Percentiles rank a stretch among this genome's conserved stretches.
These are phyloP conservation scores for Sturmia bella DNA, from an alignment of 2,888 invertebrate species.

Conservation along the genomic window DNA sequence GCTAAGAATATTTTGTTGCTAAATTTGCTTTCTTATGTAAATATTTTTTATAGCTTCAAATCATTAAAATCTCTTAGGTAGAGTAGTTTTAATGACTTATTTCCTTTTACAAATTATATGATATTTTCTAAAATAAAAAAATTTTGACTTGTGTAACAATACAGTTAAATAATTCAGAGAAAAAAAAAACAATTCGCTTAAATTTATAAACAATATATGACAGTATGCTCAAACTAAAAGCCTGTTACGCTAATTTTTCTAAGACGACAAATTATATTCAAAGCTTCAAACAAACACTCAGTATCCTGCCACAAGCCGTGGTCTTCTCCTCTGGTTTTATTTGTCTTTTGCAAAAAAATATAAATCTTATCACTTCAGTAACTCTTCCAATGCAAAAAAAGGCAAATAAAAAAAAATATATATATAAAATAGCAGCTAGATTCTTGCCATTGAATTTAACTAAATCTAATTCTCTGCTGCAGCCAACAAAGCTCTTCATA, in stretches of 20 bases:
- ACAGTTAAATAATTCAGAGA: slow-evolving; percentile 3
- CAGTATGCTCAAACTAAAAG: not conserved
- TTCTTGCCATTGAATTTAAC: slow-evolving; percentile 28
- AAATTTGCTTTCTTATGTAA: no score
- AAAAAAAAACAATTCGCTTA: slow-evolving; percentile 20
- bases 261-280: slow-evolving; percentile 34
- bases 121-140: no score
- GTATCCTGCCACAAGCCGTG: not conserved
- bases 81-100: not conserved
- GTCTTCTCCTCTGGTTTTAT: slow-evolving; percentile 31
- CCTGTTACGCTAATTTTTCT: not conserved
- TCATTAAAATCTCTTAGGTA: no score
- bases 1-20: no score
- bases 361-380: slow-evolving; percentile 70
- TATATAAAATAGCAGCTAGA: slow-evolving; percentile 16
- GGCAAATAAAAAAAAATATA: not conserved
- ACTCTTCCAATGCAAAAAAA: slow-evolving; percentile 33
- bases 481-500: not conserved
- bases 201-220: not conserved
- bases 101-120: not conserved
- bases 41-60: no score
- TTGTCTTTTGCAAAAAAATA: slow-evolving; percentile 60
- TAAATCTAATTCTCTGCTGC: slow-evolving; percentile 9
- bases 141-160: no score
- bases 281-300: not conserved